Evolutionary conservation across 2,888 invertebrate genomes (phyloP).

Genomic region (Antheraea yamamai): DNA sequence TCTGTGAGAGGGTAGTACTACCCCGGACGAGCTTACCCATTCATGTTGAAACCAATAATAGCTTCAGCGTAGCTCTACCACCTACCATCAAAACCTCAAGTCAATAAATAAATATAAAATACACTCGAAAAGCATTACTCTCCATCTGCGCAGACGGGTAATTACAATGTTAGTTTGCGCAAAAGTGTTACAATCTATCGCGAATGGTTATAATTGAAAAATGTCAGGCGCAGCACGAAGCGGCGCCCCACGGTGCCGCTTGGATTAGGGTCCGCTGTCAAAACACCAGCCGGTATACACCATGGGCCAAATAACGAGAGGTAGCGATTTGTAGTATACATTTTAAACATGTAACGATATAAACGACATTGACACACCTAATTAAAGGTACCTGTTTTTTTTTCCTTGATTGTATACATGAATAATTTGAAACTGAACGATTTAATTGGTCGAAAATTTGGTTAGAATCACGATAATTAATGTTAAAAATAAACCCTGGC

Average conservation of each 20-base stretch:
- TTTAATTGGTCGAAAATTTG: neutral
- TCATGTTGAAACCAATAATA: too few relatives aligned
- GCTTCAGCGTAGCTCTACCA: too few relatives aligned
- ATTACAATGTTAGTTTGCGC: conserved; percentile 49
- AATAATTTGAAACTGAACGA: neutral
- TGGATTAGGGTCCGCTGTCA: conserved; percentile 73
- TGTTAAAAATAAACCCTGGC: neutral
- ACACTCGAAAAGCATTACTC: too few relatives aligned
- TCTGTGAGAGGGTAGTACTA: too few relatives aligned
- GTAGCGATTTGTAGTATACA: neutral
- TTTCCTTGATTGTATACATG: neutral
- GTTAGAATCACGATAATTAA: neutral
- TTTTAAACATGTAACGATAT: neutral
- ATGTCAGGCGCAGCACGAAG: conserved; percentile 67
- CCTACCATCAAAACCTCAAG: too few relatives aligned
- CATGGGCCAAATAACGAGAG: conserved; percentile 27
- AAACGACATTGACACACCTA: neutral
- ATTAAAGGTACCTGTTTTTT: neutral
- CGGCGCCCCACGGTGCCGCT: conserved; percentile 67
- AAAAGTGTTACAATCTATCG: conserved; percentile 64
- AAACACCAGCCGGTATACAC: conserved; percentile 43
- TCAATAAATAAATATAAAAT: too few relatives aligned
- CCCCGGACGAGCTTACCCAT: too few relatives aligned
- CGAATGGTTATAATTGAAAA: conserved; percentile 72
- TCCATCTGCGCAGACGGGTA: conserved; percentile 34